Evolutionary conservation across 37 sponge, comb jelly and placozoan species (phyloP), one percentile per base, ranked within the genome.

Genomic region (Trichoplax adhaerens): DNA sequence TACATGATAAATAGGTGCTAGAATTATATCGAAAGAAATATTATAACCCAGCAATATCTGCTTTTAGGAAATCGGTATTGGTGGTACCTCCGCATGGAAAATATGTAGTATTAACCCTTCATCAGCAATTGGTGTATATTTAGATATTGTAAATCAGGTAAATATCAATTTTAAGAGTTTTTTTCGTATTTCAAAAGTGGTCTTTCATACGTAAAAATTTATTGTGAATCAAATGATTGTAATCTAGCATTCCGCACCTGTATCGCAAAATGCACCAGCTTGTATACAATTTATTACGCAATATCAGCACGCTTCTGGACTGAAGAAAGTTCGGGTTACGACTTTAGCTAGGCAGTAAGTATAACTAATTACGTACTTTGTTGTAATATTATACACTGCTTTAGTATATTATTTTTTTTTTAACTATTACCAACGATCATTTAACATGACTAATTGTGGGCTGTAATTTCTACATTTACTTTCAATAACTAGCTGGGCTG

Each of bases 331-430:
- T 12, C 79, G 99, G 2, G 99, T 98, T 57, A 93, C 99, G 56
- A 98, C 99, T 50, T 70, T 93, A 3, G 91, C 94, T n/a, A 77
- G 99, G 56, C 86, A 98, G 88, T 96, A 61, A 81, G 98, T 76
- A 62, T 72, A 60, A 50, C 64, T 55, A 72, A 55, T 46, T 55
- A 61, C 62, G 57, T 46, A 72, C 50, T 48, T 72, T 47, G 2
- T 29, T n/a, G 55, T 48, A n/a, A 48, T 1, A 66, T 10, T 50
- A 49, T 8, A 6, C 49, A 5, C 68, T 50, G 5, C 51, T 66
- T 49, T 66, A 52, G 68, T 66, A 52, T 66, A 52, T 66, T 5
- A 7, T 3, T 3, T 64, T 60, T 12, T 60, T 60, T 60, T 10
- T 60, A 12, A 12, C 12, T 60, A 60, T 60, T 10, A n/a, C 12